Percentiles rank a stretch among this genome's conserved stretches.
Evolutionary conservation across 2,888 invertebrate genomes (phyloP).

Genomic region (Myopa testacea): DNA sequence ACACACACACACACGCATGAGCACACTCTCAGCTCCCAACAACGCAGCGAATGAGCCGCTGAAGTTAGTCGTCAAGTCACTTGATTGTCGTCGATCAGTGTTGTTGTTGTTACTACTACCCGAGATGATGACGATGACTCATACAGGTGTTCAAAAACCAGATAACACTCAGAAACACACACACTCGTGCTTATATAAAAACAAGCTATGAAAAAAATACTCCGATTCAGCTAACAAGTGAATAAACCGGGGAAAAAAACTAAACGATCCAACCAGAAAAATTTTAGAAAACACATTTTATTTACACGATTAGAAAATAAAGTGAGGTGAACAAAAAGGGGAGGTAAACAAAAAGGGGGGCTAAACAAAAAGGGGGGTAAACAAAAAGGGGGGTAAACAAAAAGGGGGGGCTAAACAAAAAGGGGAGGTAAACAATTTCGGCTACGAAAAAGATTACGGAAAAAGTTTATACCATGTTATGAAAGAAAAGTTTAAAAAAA

Average conservation of each 20-base stretch:
- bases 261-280: constrained; percentile 1
- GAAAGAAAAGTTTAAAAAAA: too few species aligned
- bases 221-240: background rate
- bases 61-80: too few species aligned
- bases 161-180: constrained; percentile 1
- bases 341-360: background rate
- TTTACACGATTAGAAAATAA: background rate
- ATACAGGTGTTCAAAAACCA: constrained; percentile 44
- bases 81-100: too few species aligned
- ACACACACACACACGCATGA: too few species aligned
- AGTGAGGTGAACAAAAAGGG: background rate
- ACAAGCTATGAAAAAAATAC: constrained; percentile 14
- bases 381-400: too few species aligned
- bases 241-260: background rate
- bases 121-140: constrained; percentile 42
- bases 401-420: too few species aligned
- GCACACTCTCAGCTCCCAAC: too few species aligned
- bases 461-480: too few species aligned
- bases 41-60: too few species aligned
- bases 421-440: background rate
- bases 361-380: too few species aligned
- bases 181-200: background rate
- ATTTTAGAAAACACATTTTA: background rate
- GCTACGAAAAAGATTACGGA: background rate
- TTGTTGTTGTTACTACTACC: background rate